A percentile compares a stretch with the other conserved stretches of the same genome.
Conservation (phyloP, 2,888 invertebrate species). For the Microplitis manilae region DNA sequence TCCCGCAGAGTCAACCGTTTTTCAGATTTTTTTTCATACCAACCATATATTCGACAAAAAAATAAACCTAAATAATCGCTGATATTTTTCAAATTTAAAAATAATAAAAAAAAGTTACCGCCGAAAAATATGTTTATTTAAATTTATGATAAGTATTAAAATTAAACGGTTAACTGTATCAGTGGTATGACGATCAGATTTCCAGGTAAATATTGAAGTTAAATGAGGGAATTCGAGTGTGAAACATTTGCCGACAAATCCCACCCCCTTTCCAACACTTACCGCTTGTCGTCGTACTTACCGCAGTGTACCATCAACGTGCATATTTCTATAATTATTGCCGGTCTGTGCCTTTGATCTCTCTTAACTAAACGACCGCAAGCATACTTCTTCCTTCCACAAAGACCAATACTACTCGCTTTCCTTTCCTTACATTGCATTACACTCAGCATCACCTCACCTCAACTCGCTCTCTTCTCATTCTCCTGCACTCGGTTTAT, state of each 20-base stretch:
- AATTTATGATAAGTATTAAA: conserved; percentile 54
- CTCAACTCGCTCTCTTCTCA: neutral
- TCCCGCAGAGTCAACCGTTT: too few species aligned
- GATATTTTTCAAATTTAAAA: too few species aligned
- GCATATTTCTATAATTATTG: conserved; percentile 72
- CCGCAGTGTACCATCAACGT: conserved; percentile 58
- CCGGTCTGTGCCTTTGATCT: conserved; percentile 68
- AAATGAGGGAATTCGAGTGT: conserved; percentile 33
- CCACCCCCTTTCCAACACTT: conserved; percentile 49
- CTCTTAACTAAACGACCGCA: conserved; percentile 57
- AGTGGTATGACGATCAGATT: conserved; percentile 53
- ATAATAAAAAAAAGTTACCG: neutral
- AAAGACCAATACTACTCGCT: conserved; percentile 38
- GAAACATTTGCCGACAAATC: conserved; percentile 38
- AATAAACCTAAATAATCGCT: too few species aligned
- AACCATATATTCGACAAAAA: too few species aligned
- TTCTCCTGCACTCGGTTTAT: neutral
- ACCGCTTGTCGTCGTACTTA: conserved; percentile 37
- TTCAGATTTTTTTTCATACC: too few species aligned
- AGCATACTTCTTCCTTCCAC: conserved; percentile 46
- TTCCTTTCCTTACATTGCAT: conserved; percentile 29
- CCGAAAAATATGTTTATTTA: conserved; percentile 8
- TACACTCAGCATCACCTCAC: conserved; percentile 16
- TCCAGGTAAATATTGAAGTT: conserved; percentile 32
- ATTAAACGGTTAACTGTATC: conserved; percentile 68